These are phyloP conservation scores for Drymodes brunneopygia DNA, from an alignment of 2,113 vertebrate genomes.

Conservation along the genomic window DNA sequence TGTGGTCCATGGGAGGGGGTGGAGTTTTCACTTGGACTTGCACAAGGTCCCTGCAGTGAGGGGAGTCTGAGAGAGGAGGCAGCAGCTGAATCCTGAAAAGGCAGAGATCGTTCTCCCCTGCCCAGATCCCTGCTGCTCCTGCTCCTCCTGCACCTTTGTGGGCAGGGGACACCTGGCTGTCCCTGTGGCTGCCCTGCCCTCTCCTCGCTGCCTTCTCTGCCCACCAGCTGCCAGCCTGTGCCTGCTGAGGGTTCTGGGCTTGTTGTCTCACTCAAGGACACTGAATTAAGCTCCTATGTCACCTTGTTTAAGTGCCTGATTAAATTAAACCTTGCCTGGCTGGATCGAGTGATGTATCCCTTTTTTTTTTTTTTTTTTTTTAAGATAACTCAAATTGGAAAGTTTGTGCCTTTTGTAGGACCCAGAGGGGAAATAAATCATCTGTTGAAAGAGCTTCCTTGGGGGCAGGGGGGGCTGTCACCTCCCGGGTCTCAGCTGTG, in stretches of 20 bases:
- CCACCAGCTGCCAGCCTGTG: background rate
- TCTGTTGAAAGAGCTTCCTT: background rate
- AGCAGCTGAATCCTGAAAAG: background rate
- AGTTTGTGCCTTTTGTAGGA: constrained; percentile 71
- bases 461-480: background rate
- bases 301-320: constrained; percentile 58
- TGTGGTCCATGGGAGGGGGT: rapidly evolving
- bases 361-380: background rate
- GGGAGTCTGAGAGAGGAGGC: background rate
- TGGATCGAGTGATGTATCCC: background rate
- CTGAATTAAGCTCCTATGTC: constrained; percentile 36
- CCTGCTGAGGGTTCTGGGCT: background rate
- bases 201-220: rapidly evolving
- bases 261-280: constrained; percentile 46
- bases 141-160: rapidly evolving
- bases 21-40: background rate
- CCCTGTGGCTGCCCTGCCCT: background rate
- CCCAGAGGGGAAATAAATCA: constrained; percentile 74
- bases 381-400: constrained; percentile 65
- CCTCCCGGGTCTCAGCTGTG: constrained; percentile 17
- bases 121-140: background rate
- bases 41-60: background rate
- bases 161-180: background rate
- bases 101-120: background rate
- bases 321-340: constrained; percentile 44